A percentile compares a stretch with the other conserved stretches of the same genome.
Conservation (phyloP, 2,113 vertebrate genomes). For the Butorides virescens region DNA sequence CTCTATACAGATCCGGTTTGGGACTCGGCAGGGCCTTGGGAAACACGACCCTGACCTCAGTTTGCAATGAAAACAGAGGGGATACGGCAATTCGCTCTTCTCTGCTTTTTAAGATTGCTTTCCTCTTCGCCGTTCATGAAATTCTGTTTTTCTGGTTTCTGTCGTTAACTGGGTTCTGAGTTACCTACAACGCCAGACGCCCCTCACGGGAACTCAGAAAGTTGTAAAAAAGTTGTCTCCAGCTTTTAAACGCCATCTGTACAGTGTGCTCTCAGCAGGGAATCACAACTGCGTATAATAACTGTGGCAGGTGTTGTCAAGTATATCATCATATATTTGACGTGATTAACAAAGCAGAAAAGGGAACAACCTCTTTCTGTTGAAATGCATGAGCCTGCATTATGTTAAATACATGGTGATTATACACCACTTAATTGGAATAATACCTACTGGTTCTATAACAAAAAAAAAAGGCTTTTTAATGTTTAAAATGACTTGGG, state of each 20-base stretch:
- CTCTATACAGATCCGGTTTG: background rate
- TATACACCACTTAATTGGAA: slow-evolving; percentile 63
- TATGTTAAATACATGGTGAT: slow-evolving; percentile 62
- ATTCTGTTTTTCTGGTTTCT: background rate
- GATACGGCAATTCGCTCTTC: background rate
- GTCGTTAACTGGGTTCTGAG: background rate
- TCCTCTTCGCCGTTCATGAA: background rate
- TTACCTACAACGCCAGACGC: background rate
- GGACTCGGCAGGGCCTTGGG: background rate
- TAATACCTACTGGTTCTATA: slow-evolving; percentile 65
- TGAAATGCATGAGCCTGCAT: slow-evolving; percentile 58
- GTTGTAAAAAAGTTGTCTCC: slow-evolving; percentile 41
- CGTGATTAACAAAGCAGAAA: slow-evolving; percentile 49
- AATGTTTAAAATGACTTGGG: slow-evolving; percentile 74
- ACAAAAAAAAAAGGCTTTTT: slow-evolving; percentile 63
- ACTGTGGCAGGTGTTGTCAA: slow-evolving; percentile 64
- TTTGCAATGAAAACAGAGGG: background rate
- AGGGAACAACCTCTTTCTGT: slow-evolving; percentile 55
- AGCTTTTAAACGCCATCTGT: slow-evolving; percentile 53
- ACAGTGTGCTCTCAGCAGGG: slow-evolving; percentile 16
- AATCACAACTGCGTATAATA: slow-evolving; percentile 28
- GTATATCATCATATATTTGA: slow-evolving; percentile 65
- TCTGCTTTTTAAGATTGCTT: background rate
- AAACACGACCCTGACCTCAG: background rate
- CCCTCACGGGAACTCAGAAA: background rate